Evolutionary conservation across 2,888 invertebrate species (phyloP).

Genomic region (Thymelicus sylvestris): DNA sequence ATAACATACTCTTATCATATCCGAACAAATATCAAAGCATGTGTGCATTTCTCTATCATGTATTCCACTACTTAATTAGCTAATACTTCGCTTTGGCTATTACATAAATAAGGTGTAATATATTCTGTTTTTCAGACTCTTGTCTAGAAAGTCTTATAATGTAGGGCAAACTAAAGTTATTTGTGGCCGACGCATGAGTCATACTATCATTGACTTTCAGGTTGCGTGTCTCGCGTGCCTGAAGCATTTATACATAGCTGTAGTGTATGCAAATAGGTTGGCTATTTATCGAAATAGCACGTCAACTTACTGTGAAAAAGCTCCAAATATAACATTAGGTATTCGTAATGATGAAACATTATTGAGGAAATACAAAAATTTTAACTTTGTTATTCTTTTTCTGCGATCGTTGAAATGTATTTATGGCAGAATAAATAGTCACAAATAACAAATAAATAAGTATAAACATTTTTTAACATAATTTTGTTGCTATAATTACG

Average conservation of each 20-base stretch:
- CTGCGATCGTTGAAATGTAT: no score
- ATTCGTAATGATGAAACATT: not conserved
- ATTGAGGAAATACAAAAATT: not conserved
- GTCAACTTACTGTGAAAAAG: conserved; percentile 14
- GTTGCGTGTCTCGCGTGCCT: conserved; percentile 43
- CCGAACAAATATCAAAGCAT: no score
- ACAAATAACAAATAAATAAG: no score
- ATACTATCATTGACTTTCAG: conserved; percentile 30
- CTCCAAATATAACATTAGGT: conserved; percentile 10
- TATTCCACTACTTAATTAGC: not conserved
- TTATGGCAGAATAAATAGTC: no score
- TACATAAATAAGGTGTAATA: no score
- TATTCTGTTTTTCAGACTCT: not conserved
- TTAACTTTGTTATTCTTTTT: not conserved
- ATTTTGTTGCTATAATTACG: no score
- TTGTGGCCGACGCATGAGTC: conserved; percentile 28
- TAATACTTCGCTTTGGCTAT: not conserved
- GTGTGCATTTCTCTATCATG: no score
- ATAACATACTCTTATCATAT: no score
- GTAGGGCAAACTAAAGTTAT: conserved; percentile 21
- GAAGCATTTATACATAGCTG: conserved; percentile 39
- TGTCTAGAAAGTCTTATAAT: conserved; percentile 9
- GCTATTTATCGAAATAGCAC: conserved; percentile 30
- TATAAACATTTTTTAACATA: no score
- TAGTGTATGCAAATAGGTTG: conserved; percentile 28